Evolutionary conservation across 37 sponge, comb jelly and placozoan species (phyloP).

Genomic region (Aphrocallistes beatrix): DNA sequence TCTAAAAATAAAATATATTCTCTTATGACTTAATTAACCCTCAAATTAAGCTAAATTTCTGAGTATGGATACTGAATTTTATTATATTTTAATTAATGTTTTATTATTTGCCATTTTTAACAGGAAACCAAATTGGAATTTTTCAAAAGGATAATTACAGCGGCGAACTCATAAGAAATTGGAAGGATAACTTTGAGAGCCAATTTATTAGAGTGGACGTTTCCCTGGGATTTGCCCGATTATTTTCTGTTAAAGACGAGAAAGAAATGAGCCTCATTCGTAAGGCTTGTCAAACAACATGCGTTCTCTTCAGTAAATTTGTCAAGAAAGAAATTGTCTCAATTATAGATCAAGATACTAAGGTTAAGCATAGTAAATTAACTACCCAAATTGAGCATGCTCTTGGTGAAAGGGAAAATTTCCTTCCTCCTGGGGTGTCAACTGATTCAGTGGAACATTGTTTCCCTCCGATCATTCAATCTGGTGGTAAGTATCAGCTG

Average conservation of each 20-base stretch:
- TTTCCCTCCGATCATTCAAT: conserved; percentile 89
- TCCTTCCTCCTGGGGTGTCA: conserved; percentile 57
- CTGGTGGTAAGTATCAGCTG: conserved; percentile 74
- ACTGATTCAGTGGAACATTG: conserved; percentile 72
- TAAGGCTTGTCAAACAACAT: conserved; percentile 72
- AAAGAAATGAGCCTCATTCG: conserved; percentile 49
- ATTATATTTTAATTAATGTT: too few relatives aligned
- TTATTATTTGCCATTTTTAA: neutral
- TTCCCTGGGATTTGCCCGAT: conserved; percentile 60
- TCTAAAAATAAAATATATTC: too few relatives aligned
- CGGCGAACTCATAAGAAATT: conserved; percentile 54
- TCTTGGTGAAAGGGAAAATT: conserved; percentile 43
- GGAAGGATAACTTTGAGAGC: conserved; percentile 32
- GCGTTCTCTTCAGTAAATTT: conserved; percentile 78
- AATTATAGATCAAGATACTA: conserved; percentile 80
- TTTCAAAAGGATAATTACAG: conserved; percentile 67
- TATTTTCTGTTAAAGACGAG: conserved; percentile 69
- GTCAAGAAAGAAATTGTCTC: conserved; percentile 78
- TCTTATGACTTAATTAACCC: too few relatives aligned
- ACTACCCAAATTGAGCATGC: conserved; percentile 69
- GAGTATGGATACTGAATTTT: too few relatives aligned
- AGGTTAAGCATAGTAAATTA: conserved; percentile 71
- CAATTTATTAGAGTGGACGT: conserved; percentile 48
- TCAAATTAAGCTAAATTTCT: too few relatives aligned
- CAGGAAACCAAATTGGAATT: conserved; percentile 64